Conservation (phyloP, 2,888 invertebrate genomes). For the Hydraecia micacea region DNA sequence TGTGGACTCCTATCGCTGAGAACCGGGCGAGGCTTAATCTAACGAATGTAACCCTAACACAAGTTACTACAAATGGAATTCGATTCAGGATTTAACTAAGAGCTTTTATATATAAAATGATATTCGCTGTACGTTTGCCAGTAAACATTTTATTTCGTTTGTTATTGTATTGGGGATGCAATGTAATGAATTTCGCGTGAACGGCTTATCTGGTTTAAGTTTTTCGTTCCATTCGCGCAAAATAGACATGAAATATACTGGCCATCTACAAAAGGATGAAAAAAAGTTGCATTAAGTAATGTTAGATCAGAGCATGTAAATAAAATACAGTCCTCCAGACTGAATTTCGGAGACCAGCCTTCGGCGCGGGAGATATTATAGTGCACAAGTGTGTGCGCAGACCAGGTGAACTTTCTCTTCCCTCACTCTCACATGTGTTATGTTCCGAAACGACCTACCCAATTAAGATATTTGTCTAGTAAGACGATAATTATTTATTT, state of each 20-base stretch:
- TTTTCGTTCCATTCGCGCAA: neutral
- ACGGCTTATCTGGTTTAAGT: neutral
- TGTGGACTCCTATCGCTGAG: slow-evolving; percentile 84
- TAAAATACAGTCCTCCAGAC: no score
- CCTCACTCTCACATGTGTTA: no score
- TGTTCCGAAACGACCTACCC: no score
- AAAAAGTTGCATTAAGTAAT: neutral
- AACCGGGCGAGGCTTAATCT: slow-evolving; percentile 85
- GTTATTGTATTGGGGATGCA: slow-evolving; percentile 48
- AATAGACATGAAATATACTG: neutral
- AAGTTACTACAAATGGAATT: slow-evolving; percentile 87
- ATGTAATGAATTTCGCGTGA: slow-evolving; percentile 41
- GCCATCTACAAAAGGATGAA: neutral
- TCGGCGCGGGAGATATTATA: no score
- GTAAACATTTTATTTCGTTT: slow-evolving; percentile 59
- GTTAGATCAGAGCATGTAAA: neutral
- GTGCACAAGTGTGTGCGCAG: no score
- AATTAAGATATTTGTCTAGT: no score
- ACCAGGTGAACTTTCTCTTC: no score
- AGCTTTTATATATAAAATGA: slow-evolving; percentile 76
- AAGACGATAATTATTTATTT: no score
- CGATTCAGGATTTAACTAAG: slow-evolving; percentile 87
- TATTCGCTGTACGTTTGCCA: slow-evolving; percentile 60
- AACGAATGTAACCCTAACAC: slow-evolving; percentile 85
- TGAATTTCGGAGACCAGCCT: no score